Conservation (phyloP, 2,113 vertebrate species). For the Cyprinodon brontotheroides region DNA sequence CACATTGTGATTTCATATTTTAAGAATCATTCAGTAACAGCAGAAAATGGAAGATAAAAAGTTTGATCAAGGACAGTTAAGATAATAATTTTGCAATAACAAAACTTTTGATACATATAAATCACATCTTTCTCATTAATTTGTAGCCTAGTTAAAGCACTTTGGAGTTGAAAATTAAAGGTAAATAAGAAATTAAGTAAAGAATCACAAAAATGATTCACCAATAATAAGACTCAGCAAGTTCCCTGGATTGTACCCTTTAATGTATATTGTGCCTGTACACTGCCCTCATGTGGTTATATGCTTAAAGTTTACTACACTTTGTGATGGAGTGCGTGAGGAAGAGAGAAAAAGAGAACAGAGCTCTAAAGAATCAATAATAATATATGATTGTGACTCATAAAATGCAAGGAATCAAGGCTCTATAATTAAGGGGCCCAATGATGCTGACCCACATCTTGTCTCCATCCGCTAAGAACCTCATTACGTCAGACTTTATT, state of each 20-base stretch:
- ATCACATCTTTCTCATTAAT: too few relatives aligned
- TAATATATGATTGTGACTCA: conserved; percentile 39
- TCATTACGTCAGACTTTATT: conserved; percentile 67
- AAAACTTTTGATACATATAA: too few relatives aligned
- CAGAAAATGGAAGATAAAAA: neutral
- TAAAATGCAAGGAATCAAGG: conserved; percentile 26
- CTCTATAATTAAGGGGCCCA: conserved; percentile 46
- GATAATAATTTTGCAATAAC: too few relatives aligned
- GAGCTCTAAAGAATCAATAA: conserved; percentile 1
- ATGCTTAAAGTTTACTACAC: conserved; percentile 21
- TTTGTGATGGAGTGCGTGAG: neutral
- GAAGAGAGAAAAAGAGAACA: neutral
- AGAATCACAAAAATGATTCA: too few relatives aligned
- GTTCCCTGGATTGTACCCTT: conserved; percentile 25
- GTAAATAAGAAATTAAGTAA: too few relatives aligned
- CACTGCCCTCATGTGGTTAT: conserved; percentile 70
- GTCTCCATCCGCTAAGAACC: conserved; percentile 22
- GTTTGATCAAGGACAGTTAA: neutral
- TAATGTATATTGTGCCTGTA: conserved; percentile 14
- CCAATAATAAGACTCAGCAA: neutral
- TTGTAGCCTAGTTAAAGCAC: too few relatives aligned
- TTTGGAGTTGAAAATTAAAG: too few relatives aligned
- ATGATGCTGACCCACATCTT: conserved; percentile 71
- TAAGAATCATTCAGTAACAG: too few relatives aligned
- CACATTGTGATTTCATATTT: neutral